Evolutionary conservation across 2,888 invertebrate species (phyloP), one percentile per base, ranked within the genome.

Genomic region (Gymnosoma rotundatum): DNA sequence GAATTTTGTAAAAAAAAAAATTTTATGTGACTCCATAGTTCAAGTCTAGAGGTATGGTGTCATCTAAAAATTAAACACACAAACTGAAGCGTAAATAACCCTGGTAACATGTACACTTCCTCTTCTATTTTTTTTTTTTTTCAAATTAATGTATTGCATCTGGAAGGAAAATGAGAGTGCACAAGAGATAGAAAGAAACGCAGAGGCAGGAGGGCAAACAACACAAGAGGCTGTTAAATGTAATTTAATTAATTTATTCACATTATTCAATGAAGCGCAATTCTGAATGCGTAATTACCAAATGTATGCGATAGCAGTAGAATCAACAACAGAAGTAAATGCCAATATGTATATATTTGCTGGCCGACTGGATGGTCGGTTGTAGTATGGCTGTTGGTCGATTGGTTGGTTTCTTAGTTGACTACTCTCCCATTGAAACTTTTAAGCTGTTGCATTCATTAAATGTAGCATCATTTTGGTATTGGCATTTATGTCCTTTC

Each of bases 191-290:
- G 66, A 67, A 45, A 58, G n/a, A 2, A 32, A 5, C 5, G 25
- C 3, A 32, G 14, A 32, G 12, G 9, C n/a, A n/a, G n/a, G n/a
- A n/a, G n/a, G 18, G n/a, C 18, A 61, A 63, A 8, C 21, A 20
- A 64, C 52, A 48, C 66, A 70, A 72, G 74, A 85, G 79, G 73
- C 83, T 86, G 73, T 86, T 88, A 88, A 90, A 89, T 88, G 90
- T 90, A 90, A 90, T 90, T 90, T 89, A 90, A 90, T 90, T 90
- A 90, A 90, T 90, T 90, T 90, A 90, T 90, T 89, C 90, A 90
- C 88, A 88, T 89, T 89, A 90, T 90, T 90, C 90, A 90, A 89
- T 90, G 90, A 89, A 90, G 89, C 87, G 89, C 90, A 89, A 89
- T 90, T 88, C 88, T 89, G 90, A 89, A 90, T 90, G 89, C 89